phyloP scores from a whole-genome alignment of 2,888 invertebrate genomes.

The Ectobius pallidus region DNA sequence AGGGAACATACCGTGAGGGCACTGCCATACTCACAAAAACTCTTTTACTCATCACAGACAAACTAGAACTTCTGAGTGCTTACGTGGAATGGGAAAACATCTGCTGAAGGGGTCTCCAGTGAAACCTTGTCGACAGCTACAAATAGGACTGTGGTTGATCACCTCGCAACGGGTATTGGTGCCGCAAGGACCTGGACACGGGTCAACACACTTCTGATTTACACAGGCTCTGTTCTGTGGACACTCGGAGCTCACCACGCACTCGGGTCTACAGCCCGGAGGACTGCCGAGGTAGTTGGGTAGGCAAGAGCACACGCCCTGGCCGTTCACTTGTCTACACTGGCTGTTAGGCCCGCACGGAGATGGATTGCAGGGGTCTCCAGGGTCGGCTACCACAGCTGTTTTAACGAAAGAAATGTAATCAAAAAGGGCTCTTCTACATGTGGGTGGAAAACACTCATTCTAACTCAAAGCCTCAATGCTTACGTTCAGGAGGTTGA shows the following conservation, averaged over 20 bases:
- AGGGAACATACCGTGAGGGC: constrained; percentile 41
- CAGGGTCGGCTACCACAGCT: constrained; percentile 68
- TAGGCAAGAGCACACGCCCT: constrained; percentile 59
- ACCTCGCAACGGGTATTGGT: constrained; percentile 76
- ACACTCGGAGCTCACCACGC: constrained; percentile 49
- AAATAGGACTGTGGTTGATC: constrained; percentile 76
- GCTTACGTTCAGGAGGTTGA: constrained; percentile 39
- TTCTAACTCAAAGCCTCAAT: constrained; percentile 55
- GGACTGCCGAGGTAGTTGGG: constrained; percentile 59
- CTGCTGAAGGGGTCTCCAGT: constrained; percentile 54
- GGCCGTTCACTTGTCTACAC: constrained; percentile 57
- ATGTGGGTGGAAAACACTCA: too few relatives aligned
- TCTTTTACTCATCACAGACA: background rate
- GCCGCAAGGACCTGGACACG: constrained; percentile 78
- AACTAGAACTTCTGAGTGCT: constrained; percentile 55
- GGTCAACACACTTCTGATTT: constrained; percentile 76
- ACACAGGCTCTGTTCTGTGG: constrained; percentile 72
- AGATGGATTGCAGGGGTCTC: constrained; percentile 69
- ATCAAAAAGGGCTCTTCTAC: too few relatives aligned
- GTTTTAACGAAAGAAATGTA: constrained; percentile 52
- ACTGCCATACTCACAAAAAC: background rate
- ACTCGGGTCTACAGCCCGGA: constrained; percentile 60
- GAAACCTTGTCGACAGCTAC: constrained; percentile 62
- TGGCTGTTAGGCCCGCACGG: constrained; percentile 59
- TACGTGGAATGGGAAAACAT: constrained; percentile 61